Base-by-base conservation (phyloP, 1,140 invertebrate species). In the Nasonia vitripennis region DNA sequence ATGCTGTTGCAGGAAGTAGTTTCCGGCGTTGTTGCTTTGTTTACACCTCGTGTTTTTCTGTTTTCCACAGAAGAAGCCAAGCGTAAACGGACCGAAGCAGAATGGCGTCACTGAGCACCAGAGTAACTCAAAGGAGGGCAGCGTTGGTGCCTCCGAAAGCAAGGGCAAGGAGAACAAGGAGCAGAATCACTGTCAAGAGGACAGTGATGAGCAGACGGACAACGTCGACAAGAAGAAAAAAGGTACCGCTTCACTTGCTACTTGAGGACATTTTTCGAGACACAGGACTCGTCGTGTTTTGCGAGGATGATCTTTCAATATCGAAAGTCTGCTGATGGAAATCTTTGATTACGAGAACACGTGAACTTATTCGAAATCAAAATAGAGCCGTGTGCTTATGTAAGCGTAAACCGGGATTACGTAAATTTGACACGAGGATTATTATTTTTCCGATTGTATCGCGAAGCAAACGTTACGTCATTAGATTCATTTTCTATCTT, bases 191-290 rank as follows among this genome's bases (percentile, higher is more conserved):
- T 92, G 90, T 81, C 90, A 90, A 12, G 92, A 93, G 27, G 92
- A 93, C 70, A 90, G 88, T 74, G 93, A 93, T 6, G 93, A 93
- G 37, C 90, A 91, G 31, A 89, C 86, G 11, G 92, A 94, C 84
- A 87, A 87, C 34, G 87, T 86, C 51, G 93, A 94, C 70, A 94
- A 92, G 86, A 94, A 92, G 87, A 94, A 94, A 85, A 95, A 93
- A 93, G 91, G 94, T 94, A 90, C 88, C 74, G n/a, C 87, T 86
- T 81, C 84, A 23, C 74, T 83, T 81, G 55, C 87, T 87, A 74
- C 12, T 31, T 81, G 23, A 85, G 68, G 6, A 4, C 2, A 20
- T 62, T 62, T 17, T 4, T 62, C 7, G 7, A 62, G 17, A 7
- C 55, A 37, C 55, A 20, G 6, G 14, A 5, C 55, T 62, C 20